Percentiles rank a stretch among this genome's conserved stretches.
Conservation (phyloP, 2,888 invertebrate species). For the Nemotelus nigrinus region DNA sequence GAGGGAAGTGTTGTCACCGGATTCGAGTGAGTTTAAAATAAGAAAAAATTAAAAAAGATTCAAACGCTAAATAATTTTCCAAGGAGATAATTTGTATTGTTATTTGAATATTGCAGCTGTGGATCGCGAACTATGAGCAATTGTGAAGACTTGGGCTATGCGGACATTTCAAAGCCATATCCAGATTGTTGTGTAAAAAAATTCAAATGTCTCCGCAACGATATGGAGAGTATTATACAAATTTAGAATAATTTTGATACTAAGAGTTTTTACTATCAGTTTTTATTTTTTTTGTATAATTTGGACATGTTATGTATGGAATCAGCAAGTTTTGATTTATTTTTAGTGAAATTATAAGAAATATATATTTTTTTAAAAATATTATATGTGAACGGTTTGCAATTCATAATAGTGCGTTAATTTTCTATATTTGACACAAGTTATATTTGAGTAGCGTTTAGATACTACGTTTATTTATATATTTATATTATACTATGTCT, state of each 20-base stretch:
- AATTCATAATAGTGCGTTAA: too few relatives aligned
- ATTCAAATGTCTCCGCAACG: constrained; percentile 33
- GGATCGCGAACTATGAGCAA: constrained; percentile 37
- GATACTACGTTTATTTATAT: too few relatives aligned
- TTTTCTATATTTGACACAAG: too few relatives aligned
- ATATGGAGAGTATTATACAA: constrained; percentile 17
- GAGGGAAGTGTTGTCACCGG: constrained; percentile 34
- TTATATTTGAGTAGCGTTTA: too few relatives aligned
- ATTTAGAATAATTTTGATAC: not conserved
- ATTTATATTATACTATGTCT: too few relatives aligned
- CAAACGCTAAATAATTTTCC: not conserved
- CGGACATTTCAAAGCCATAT: constrained; percentile 35
- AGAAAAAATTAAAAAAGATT: not conserved
- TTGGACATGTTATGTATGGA: too few relatives aligned
- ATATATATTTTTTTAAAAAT: too few relatives aligned
- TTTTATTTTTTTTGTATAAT: too few relatives aligned
- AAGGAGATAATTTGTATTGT: not conserved
- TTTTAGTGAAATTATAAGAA: too few relatives aligned
- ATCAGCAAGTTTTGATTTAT: too few relatives aligned
- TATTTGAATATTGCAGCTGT: constrained; percentile 11
- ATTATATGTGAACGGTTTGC: too few relatives aligned
- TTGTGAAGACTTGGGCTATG: constrained; percentile 36
- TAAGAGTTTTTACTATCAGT: too few relatives aligned
- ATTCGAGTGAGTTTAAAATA: constrained; percentile 23
- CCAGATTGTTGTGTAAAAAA: constrained; percentile 39